Percentiles rank a stretch among this genome's conserved stretches.
These are phyloP conservation scores for Anneissia japonica DNA, from an alignment of 35 echinoderm and acorn worm genomes.

Conservation along the genomic window DNA sequence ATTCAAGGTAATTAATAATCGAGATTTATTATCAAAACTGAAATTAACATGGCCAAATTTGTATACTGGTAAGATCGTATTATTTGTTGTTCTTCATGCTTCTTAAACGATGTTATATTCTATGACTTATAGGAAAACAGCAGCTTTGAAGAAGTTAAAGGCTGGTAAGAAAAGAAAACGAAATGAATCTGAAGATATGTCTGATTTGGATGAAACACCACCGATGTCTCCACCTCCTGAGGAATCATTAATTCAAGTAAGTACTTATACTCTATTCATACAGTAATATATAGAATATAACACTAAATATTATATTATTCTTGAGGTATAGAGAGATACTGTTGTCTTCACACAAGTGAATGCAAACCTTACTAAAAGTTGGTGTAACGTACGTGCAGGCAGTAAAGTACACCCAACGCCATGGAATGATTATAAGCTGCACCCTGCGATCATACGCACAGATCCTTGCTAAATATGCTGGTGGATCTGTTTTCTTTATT, in stretches of 20 bases:
- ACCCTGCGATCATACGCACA: not conserved
- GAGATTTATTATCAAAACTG: too few species aligned
- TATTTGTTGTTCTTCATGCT: too few species aligned
- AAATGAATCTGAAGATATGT: conserved; percentile 53
- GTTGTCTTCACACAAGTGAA: not conserved
- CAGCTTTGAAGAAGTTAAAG: conserved; percentile 71
- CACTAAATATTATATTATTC: not conserved
- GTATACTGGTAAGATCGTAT: too few species aligned
- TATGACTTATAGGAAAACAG: conserved; percentile 49
- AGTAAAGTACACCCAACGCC: not conserved
- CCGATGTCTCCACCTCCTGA: conserved; percentile 56
- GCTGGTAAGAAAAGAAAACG: conserved; percentile 68
- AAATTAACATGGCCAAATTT: too few species aligned
- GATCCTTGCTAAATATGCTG: too few species aligned
- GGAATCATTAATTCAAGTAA: conserved; percentile 24
- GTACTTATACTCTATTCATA: too few species aligned
- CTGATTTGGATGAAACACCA: conserved; percentile 85
- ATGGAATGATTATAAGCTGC: not conserved
- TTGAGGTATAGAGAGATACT: not conserved
- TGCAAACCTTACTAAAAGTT: not conserved
- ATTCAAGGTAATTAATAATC: too few species aligned
- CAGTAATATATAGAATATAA: not conserved
- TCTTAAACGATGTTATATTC: too few species aligned
- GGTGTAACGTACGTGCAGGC: not conserved
- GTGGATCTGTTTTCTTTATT: too few species aligned